Evolutionary conservation across 1,140 invertebrate species (phyloP).

Genomic region (Eueides isabella): DNA sequence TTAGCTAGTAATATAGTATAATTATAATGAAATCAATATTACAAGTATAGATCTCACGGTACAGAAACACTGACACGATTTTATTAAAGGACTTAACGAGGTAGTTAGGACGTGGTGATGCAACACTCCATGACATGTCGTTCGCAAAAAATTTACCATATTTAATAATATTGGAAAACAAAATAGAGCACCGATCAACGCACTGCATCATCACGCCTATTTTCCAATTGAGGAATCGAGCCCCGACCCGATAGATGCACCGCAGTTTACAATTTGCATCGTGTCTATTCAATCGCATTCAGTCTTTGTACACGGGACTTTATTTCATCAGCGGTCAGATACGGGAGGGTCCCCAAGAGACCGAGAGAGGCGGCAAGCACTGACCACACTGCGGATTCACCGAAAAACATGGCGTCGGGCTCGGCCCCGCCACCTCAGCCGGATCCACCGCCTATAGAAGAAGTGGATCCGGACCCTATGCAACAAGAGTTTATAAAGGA

Average conservation of each 20-base stretch:
- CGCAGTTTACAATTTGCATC: conserved; percentile 44
- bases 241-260: conserved; percentile 43
- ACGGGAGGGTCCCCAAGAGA: conserved; percentile 97
- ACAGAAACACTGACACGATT: not conserved
- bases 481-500: conserved; percentile 87
- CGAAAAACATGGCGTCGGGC: conserved; percentile 41
- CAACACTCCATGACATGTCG: not conserved
- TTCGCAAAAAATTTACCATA: not conserved
- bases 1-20: no score
- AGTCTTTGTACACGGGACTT: conserved; percentile 38
- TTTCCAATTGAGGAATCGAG: conserved; percentile 53
- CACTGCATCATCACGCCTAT: conserved; percentile 45
- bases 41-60: not conserved
- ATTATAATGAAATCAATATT: not conserved
- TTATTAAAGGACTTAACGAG: not conserved
- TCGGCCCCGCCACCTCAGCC: conserved; percentile 32
- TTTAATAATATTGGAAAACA: conserved; percentile 32
- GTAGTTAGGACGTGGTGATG: not conserved
- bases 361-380: conserved; percentile 85
- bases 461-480: conserved; percentile 64
- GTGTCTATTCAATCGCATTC: conserved; percentile 36
- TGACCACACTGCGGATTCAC: conserved; percentile 57
- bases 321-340: conserved; percentile 91
- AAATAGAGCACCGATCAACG: conserved; percentile 51
- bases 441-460: conserved; percentile 48